Conservation (phyloP, 1,140 invertebrate species). For the Drosophila novamexicana region DNA sequence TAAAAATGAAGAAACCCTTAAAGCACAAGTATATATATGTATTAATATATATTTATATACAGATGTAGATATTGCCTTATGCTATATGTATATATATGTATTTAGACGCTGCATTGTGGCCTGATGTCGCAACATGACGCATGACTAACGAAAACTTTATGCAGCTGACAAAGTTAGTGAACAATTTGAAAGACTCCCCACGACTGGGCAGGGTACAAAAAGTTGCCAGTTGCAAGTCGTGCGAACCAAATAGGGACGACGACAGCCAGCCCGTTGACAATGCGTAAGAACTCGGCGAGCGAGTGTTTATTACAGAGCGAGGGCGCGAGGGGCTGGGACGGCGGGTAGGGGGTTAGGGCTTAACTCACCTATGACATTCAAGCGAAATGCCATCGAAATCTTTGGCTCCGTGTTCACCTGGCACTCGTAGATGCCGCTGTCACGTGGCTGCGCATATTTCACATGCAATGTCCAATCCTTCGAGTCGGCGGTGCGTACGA, state of each 20-base stretch:
- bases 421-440: conserved; percentile 95
- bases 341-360: not conserved
- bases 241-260: conserved; percentile 44
- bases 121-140: conserved; percentile 15
- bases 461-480: conserved; percentile 97
- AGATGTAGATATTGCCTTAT: conserved; percentile 18
- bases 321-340: not conserved
- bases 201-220: conserved; percentile 15
- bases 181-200: conserved; percentile 53
- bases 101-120: conserved; percentile 5
- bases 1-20: conserved; percentile 1
- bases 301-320: conserved; percentile 6
- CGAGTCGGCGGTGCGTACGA: conserved; percentile 92
- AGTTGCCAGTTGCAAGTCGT: conserved; percentile 56
- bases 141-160: conserved; percentile 29
- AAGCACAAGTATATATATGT: not conserved
- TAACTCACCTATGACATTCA: conserved; percentile 94
- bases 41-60: not conserved
- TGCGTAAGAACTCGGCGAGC: conserved; percentile 47
- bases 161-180: conserved; percentile 54
- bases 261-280: conserved; percentile 53
- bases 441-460: conserved; percentile 93
- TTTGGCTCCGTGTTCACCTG: conserved; percentile 97
- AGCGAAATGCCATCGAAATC: conserved; percentile 94
- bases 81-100: not conserved